Percentiles rank a stretch among this genome's conserved stretches.
phyloP scores from a whole-genome alignment of 2,113 vertebrate genomes.

The Cyphomyrus plagiostoma region DNA sequence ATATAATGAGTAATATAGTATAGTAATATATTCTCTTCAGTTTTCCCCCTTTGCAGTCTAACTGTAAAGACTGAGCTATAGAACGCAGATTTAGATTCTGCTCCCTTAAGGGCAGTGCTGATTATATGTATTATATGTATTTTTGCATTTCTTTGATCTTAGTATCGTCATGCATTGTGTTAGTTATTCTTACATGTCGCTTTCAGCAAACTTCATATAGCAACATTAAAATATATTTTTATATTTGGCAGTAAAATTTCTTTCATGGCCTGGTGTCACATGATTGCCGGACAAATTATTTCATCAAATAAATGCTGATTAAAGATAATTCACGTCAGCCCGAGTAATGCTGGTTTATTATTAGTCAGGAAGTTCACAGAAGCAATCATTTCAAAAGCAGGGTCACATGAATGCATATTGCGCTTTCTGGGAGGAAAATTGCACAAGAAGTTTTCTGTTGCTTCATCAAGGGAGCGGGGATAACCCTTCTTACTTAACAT shows the following conservation, averaged over 20 bases:
- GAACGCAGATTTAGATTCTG: background rate
- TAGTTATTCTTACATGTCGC: background rate
- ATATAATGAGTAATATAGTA: background rate
- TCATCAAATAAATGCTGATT: background rate
- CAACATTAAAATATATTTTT: background rate
- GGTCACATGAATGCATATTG: slow-evolving; percentile 11
- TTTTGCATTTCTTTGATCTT: background rate
- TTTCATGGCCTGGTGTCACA: background rate
- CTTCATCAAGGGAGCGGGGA: background rate
- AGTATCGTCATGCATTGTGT: background rate
- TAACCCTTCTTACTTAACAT: background rate
- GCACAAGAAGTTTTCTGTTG: slow-evolving; percentile 27
- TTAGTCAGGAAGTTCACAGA: background rate
- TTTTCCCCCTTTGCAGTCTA: background rate
- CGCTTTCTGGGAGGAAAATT: slow-evolving; percentile 26
- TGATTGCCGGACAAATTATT: background rate
- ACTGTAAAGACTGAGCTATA: background rate
- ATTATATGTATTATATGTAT: background rate
- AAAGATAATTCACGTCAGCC: background rate
- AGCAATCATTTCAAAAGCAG: slow-evolving; percentile 3
- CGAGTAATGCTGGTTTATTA: background rate
- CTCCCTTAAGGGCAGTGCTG: background rate
- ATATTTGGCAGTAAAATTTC: background rate
- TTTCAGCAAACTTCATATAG: background rate
- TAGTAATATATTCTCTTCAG: background rate